Evolutionary conservation across 2,113 vertebrate genomes (phyloP).

Genomic region (Neogobius melanostomus): DNA sequence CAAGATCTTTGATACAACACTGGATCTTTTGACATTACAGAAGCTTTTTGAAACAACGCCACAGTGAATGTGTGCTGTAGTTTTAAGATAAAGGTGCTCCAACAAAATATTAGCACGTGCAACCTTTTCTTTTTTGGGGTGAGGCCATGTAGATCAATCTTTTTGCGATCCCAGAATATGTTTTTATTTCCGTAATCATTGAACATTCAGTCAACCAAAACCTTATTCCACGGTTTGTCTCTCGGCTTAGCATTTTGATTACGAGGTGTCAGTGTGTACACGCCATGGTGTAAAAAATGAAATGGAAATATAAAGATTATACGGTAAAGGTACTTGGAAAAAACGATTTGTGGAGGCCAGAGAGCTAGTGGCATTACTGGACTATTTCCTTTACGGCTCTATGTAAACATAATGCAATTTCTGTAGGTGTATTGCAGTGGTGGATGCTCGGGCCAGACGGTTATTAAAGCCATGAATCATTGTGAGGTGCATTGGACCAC

Average conservation of each 20-base stretch:
- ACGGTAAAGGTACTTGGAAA: background rate
- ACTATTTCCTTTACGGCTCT: background rate
- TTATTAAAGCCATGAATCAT: conserved; percentile 46
- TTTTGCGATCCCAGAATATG: too few species aligned
- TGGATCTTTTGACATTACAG: too few species aligned
- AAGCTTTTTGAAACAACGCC: too few species aligned
- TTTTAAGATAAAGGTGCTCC: too few species aligned
- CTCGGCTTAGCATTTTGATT: background rate
- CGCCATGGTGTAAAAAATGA: background rate
- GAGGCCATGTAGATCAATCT: too few species aligned
- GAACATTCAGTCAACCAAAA: too few species aligned
- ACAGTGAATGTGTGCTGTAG: too few species aligned
- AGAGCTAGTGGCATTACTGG: background rate
- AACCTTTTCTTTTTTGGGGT: too few species aligned
- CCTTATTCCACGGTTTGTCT: background rate
- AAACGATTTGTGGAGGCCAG: background rate
- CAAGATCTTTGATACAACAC: too few species aligned
- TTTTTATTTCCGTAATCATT: too few species aligned
- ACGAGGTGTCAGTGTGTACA: too few species aligned
- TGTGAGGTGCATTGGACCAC: background rate
- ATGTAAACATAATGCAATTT: conserved; percentile 1
- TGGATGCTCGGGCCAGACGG: background rate
- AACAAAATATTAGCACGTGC: too few species aligned
- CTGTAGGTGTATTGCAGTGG: background rate
- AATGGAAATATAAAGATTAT: background rate